Evolutionary conservation across 2,113 vertebrate species (phyloP).

Genomic region (Callospermophilus lateralis): DNA sequence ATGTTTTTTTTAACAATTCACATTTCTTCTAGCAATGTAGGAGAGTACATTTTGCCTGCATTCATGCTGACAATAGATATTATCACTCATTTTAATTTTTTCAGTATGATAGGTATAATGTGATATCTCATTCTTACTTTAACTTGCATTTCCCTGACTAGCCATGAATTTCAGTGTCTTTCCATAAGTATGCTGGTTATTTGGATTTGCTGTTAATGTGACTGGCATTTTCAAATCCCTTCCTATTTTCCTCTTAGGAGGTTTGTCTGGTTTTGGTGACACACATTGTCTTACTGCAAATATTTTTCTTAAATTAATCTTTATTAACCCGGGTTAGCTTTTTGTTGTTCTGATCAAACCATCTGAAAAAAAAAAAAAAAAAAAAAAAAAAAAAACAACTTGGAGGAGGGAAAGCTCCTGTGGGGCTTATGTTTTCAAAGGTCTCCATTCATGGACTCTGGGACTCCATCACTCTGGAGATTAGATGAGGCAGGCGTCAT

Average conservation of each 20-base stretch:
- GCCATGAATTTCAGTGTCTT: not conserved
- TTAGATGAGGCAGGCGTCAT: no score
- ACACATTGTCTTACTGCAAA: not conserved
- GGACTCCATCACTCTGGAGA: no score
- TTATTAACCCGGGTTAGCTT: not conserved
- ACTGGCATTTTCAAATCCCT: not conserved
- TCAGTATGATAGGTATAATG: not conserved
- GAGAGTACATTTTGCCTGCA: not conserved
- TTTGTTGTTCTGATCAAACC: no score
- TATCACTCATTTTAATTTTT: constrained; percentile 58
- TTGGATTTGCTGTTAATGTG: not conserved
- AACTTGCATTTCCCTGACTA: constrained; percentile 6
- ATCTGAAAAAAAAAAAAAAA: no score
- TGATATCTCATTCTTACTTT: not conserved
- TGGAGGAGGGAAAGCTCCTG: no score
- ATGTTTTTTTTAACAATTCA: constrained; percentile 41
- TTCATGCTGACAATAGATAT: constrained; percentile 33
- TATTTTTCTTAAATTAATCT: not conserved
- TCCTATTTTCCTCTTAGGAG: not conserved
- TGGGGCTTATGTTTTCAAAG: no score
- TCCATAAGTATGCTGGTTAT: not conserved
- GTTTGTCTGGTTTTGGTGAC: not conserved
- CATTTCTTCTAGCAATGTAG: constrained; percentile 25
- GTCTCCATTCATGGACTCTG: not conserved
- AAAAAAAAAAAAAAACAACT: no score